These are phyloP conservation scores for Rutilus rutilus DNA, from an alignment of 2,113 vertebrate genomes.

Conservation along the genomic window DNA sequence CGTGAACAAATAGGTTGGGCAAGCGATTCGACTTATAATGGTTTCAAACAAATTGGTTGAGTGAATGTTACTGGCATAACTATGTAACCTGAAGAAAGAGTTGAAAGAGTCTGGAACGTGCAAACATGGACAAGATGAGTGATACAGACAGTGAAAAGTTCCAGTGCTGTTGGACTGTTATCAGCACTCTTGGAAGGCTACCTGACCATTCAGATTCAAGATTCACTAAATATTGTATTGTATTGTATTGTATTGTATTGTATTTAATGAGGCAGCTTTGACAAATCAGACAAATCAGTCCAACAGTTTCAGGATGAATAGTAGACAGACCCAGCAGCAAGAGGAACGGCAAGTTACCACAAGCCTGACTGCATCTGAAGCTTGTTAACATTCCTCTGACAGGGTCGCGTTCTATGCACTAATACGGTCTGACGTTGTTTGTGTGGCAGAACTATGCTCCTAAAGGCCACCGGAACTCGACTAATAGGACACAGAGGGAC, in stretches of 20 bases:
- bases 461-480: background rate
- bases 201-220: background rate
- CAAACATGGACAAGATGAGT: too few relatives aligned
- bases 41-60: too few relatives aligned
- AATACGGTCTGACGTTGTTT: conserved; percentile 2
- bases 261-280: background rate
- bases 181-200: background rate
- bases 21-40: too few relatives aligned
- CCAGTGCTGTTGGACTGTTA: too few relatives aligned
- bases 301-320: background rate
- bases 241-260: background rate
- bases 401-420: background rate
- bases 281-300: background rate
- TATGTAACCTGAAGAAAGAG: too few relatives aligned
- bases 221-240: background rate
- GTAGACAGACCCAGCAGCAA: background rate
- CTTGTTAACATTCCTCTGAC: conserved; percentile 39
- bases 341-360: conserved; percentile 1
- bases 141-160: too few relatives aligned
- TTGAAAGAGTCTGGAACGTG: too few relatives aligned
- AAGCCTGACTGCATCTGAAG: conserved; percentile 10
- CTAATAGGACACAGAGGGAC: background rate
- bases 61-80: too few relatives aligned
- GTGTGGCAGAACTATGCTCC: background rate
- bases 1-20: too few relatives aligned